Evolutionary conservation across 2,797 vertebrate species (phyloP), one percentile per base, ranked within the genome.

Genomic region (Propithecus perrieri): DNA sequence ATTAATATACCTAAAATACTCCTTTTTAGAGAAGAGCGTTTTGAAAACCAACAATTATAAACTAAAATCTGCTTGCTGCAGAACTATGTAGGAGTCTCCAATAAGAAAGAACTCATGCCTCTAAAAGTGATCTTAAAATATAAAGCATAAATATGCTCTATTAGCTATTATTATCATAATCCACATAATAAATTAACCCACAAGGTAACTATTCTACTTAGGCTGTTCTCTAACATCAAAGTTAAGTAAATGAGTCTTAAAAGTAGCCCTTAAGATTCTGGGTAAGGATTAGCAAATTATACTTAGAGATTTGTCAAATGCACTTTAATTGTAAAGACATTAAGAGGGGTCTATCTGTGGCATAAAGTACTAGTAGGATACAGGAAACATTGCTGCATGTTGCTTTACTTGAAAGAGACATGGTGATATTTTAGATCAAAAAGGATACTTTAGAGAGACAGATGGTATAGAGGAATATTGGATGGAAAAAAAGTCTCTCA

Each of bases 71-170:
- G 7, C 30, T 92, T 92, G 2, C 5, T 41, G 7, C 38, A 89
- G 33, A 96, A 90, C 10, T 91, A 33, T 55, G 3, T n/a, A 43
- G 30, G 5, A 71, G 11, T 89, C 22, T 86, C 24, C 38, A 69
- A 71, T 61, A 89, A 88, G 75, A 13, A 85, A 72, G 30, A 76
- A 4, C 0, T 24, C 55, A 30, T 20, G 13, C 4, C 8, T 79
- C n/a, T 84, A 72, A 72, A 85, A 71, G 22, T 69, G 17, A 89
- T 74, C 89, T 93, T 75, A 89, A 86, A 94, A 74, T 38, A 83
- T 38, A n/a, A 94, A 89, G 30, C 41, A 61, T 13, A 71, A 86
- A 67, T 43, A 46, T 24, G 46, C 76, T 79, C 9, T 75, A 46
- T 80, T 78, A 69, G 13, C 20, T 57, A 9, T 53, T 92, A 53